phyloP scores from a whole-genome alignment of 2,797 vertebrate genomes.

The Setipinna tenuifilis region DNA sequence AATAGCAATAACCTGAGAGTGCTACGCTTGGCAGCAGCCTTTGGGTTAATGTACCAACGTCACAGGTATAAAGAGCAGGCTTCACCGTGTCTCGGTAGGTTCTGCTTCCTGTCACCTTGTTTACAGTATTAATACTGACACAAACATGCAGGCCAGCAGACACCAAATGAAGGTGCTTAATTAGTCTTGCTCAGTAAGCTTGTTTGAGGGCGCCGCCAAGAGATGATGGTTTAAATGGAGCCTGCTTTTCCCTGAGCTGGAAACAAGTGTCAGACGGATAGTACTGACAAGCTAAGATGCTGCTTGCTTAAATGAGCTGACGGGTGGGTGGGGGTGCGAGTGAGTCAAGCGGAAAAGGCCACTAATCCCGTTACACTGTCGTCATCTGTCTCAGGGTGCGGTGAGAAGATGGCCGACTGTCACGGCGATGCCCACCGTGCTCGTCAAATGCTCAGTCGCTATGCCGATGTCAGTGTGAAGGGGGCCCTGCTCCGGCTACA shows the following conservation, averaged over 20 bases:
- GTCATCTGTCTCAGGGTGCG: slow-evolving; percentile 46
- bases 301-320: not conserved
- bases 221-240: slow-evolving; percentile 43
- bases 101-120: not conserved
- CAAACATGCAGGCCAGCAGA: slow-evolving; percentile 26
- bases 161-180: slow-evolving; percentile 35
- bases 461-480: not conserved
- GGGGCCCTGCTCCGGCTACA: not conserved
- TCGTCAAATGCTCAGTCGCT: slow-evolving; percentile 44
- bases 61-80: not conserved
- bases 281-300: not conserved
- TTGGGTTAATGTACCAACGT: slow-evolving; percentile 57
- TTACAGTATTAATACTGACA: slow-evolving; percentile 30
- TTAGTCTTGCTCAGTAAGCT: slow-evolving; percentile 40
- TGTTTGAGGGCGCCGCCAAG: slow-evolving; percentile 48
- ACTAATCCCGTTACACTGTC: slow-evolving; percentile 39
- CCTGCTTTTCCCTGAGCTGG: slow-evolving; percentile 42
- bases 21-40: slow-evolving; percentile 22
- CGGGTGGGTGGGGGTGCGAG: not conserved
- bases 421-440: slow-evolving; percentile 42
- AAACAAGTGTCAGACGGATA: not conserved
- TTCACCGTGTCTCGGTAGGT: not conserved
- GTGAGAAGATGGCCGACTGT: slow-evolving; percentile 46
- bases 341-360: not conserved
- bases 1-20: slow-evolving; percentile 59